Evolutionary conservation across 2,888 invertebrate genomes (phyloP).

Genomic region (Cyclophora punctaria): DNA sequence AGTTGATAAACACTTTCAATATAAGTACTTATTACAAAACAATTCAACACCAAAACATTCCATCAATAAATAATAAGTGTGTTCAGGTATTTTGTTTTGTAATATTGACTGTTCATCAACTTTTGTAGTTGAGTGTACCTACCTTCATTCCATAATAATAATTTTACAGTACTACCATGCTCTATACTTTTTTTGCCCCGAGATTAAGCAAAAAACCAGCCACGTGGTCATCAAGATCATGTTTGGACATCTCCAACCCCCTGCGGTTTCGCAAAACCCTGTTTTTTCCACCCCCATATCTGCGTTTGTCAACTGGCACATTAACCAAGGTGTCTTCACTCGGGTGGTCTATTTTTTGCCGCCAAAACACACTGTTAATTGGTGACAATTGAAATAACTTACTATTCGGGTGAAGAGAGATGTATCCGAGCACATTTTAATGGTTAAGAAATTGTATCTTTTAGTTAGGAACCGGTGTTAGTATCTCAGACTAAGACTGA

Average conservation of each 20-base stretch:
- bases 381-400: conserved; percentile 69
- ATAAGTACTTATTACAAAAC: too few relatives aligned
- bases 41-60: too few relatives aligned
- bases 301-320: conserved; percentile 68
- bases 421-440: conserved; percentile 40
- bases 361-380: conserved; percentile 50
- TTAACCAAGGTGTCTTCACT: conserved; percentile 66
- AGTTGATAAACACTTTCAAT: too few relatives aligned
- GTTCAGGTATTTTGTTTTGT: too few relatives aligned
- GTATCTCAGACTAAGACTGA: too few relatives aligned
- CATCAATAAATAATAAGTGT: too few relatives aligned
- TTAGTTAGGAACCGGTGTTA: too few relatives aligned
- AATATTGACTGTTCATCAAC: too few relatives aligned
- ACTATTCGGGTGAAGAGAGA: conserved; percentile 61
- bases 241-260: conserved; percentile 64
- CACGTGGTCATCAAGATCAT: conserved; percentile 44
- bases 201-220: conserved; percentile 10
- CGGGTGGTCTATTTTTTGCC: conserved; percentile 63
- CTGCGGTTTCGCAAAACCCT: conserved; percentile 53
- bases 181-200: background rate
- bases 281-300: conserved; percentile 44
- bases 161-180: too few relatives aligned
- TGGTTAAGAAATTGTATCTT: too few relatives aligned
- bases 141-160: too few relatives aligned
- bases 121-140: too few relatives aligned